Evolutionary conservation across 2,113 vertebrate species (phyloP).

Genomic region (Theristicus caerulescens): DNA sequence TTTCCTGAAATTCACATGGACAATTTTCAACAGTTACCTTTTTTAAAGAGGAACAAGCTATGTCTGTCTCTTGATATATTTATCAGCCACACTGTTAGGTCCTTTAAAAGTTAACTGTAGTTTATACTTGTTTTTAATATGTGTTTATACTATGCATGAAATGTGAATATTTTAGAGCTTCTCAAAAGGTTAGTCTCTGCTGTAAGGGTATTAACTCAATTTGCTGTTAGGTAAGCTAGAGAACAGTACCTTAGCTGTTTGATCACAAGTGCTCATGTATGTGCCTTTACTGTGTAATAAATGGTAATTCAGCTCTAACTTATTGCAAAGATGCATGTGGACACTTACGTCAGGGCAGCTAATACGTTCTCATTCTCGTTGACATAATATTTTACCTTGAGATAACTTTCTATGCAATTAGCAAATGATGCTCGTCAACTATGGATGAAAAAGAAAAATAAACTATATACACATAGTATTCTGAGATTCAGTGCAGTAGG

Average conservation of each 20-base stretch:
- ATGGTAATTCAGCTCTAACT: background rate
- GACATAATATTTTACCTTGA: background rate
- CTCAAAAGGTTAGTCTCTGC: background rate
- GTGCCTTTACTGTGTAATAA: background rate
- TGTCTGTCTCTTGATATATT: background rate
- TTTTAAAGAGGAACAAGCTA: background rate
- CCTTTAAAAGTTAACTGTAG: background rate
- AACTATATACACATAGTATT: background rate
- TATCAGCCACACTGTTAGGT: background rate
- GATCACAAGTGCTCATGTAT: background rate
- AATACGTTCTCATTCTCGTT: fast-evolving
- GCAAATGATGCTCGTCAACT: background rate
- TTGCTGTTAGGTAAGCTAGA: background rate
- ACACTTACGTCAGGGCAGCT: background rate
- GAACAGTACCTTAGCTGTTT: background rate
- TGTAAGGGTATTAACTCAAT: background rate
- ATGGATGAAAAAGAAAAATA: background rate
- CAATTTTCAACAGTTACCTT: background rate
- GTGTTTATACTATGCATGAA: background rate
- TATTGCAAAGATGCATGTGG: background rate
- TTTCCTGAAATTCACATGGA: background rate
- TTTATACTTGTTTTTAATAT: background rate
- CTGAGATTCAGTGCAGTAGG: background rate
- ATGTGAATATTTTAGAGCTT: background rate
- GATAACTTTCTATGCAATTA: background rate